These are phyloP conservation scores for Cacoxenus indagator DNA, from an alignment of 2,888 invertebrate species.

Conservation along the genomic window DNA sequence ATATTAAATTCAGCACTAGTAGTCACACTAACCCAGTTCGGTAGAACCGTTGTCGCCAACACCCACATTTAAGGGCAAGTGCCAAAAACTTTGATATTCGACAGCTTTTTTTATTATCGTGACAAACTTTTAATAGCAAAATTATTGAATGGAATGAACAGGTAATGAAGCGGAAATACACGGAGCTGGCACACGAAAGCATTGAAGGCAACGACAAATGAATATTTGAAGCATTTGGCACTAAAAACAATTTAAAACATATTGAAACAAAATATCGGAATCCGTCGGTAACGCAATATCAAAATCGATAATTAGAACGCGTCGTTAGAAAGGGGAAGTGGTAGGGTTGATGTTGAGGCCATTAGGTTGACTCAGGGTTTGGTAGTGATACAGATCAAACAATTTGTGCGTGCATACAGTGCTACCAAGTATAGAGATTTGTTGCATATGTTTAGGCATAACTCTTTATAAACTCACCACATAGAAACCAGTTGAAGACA, in stretches of 20 bases:
- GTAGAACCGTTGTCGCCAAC: too few species aligned
- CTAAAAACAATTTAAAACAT: slow-evolving; percentile 29
- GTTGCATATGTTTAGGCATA: slow-evolving; percentile 24
- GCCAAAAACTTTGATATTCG: slow-evolving; percentile 39
- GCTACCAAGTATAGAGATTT: too few species aligned
- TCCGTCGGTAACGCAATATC: too few species aligned
- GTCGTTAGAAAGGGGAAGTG: too few species aligned
- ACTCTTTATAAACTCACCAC: slow-evolving; percentile 3
- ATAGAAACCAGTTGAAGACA: slow-evolving; percentile 12
- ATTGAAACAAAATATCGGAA: slow-evolving; percentile 23
- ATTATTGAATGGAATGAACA: slow-evolving; percentile 60
- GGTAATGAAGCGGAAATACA: slow-evolving; percentile 56
- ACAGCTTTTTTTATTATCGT: slow-evolving; percentile 52
- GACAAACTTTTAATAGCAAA: slow-evolving; percentile 62
- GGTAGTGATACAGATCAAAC: too few species aligned
- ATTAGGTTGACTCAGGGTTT: too few species aligned
- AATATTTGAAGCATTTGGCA: background rate
- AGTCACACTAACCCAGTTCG: background rate
- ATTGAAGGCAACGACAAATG: background rate
- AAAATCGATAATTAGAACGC: too few species aligned
- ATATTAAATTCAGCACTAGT: too few species aligned
- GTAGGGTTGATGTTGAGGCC: too few species aligned
- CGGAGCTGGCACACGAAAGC: slow-evolving; percentile 45
- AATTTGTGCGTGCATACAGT: too few species aligned
- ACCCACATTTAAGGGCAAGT: slow-evolving; percentile 23